phyloP scores from a whole-genome alignment of 2,888 invertebrate species.

The Leptinotarsa tumamoca region DNA sequence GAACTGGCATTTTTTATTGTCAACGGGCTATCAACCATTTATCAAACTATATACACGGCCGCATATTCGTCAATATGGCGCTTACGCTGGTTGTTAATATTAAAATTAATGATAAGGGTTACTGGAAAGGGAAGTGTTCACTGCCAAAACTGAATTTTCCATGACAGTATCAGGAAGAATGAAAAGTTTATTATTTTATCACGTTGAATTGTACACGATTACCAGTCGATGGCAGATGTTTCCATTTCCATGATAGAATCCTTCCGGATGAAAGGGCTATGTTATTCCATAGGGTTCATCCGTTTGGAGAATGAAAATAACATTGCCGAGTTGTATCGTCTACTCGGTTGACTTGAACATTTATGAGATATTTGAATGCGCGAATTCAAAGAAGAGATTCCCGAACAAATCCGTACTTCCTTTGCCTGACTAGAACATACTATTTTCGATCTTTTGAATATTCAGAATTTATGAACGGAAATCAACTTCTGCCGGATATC shows the following conservation, averaged over 20 bases:
- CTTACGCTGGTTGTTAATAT: conserved; percentile 40
- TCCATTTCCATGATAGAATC: conserved; percentile 4
- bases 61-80: conserved; percentile 39
- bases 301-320: background rate
- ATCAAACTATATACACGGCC: conserved; percentile 36
- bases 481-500: too few relatives aligned
- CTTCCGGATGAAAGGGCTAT: background rate
- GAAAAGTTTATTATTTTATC: conserved; percentile 11
- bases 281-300: background rate
- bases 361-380: too few relatives aligned
- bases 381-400: too few relatives aligned
- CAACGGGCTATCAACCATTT: conserved; percentile 36
- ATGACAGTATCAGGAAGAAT: conserved; percentile 29
- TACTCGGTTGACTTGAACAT: background rate
- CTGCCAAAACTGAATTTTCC: conserved; percentile 28
- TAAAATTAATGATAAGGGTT: conserved; percentile 45
- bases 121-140: conserved; percentile 16
- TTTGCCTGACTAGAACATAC: too few relatives aligned
- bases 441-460: too few relatives aligned
- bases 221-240: conserved; percentile 6
- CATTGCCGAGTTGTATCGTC: background rate
- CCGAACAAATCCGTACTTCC: too few relatives aligned
- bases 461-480: too few relatives aligned
- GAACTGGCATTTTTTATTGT: conserved; percentile 39
- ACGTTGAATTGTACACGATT: conserved; percentile 2